These are phyloP conservation scores for Tribolium madens DNA, from an alignment of 1,140 invertebrate species.

Conservation along the genomic window DNA sequence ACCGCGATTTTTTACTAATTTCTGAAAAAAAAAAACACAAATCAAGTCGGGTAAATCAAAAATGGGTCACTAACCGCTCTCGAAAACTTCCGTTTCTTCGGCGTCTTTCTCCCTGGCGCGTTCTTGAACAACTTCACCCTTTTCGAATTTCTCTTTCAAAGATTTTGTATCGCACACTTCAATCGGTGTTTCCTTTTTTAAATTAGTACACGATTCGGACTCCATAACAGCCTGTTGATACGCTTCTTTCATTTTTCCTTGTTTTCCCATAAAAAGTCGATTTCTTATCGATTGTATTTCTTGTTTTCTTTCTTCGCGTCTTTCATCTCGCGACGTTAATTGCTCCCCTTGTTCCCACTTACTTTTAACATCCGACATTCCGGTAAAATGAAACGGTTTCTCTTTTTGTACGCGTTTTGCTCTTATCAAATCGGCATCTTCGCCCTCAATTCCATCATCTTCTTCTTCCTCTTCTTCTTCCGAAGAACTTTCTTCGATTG, in stretches of 20 bases:
- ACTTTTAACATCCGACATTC: slow-evolving; percentile 86
- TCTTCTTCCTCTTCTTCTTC: slow-evolving; percentile 73
- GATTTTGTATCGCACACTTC: slow-evolving; percentile 75
- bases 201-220: slow-evolving; percentile 66
- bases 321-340: slow-evolving; percentile 73
- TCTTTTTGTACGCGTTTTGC: slow-evolving; percentile 70
- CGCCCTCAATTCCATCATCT: slow-evolving; percentile 66
- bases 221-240: slow-evolving; percentile 91
- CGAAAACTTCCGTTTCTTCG: slow-evolving; percentile 84
- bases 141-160: slow-evolving; percentile 87
- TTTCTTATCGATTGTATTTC: slow-evolving; percentile 88
- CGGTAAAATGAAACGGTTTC: slow-evolving; percentile 83
- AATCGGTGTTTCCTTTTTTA: slow-evolving; percentile 61
- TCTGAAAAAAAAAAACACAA: slow-evolving; percentile 72
- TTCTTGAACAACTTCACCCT: slow-evolving; percentile 78
- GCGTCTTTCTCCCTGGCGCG: slow-evolving; percentile 71
- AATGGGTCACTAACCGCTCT: slow-evolving; percentile 74
- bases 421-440: slow-evolving; percentile 65
- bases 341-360: slow-evolving; percentile 80
- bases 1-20: slow-evolving; percentile 88
- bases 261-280: slow-evolving; percentile 87
- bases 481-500: slow-evolving; percentile 73
- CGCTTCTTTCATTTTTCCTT: slow-evolving; percentile 91
- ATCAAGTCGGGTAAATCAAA: slow-evolving; percentile 22
- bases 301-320: slow-evolving; percentile 85